Conservation (phyloP, 2,113 vertebrate species). For the Pipra filicauda region DNA sequence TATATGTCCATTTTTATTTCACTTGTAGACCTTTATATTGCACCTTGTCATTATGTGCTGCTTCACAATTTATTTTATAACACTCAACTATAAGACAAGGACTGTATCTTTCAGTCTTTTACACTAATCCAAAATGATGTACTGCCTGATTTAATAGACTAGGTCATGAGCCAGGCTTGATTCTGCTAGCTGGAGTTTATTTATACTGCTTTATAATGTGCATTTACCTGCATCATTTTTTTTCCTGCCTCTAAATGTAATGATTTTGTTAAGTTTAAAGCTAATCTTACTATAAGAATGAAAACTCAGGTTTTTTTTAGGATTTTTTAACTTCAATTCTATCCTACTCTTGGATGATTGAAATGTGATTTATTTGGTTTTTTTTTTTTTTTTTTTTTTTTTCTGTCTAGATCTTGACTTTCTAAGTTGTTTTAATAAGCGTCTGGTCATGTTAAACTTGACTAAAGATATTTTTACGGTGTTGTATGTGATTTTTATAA, state of each 20-base stretch:
- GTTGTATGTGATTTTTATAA: neutral
- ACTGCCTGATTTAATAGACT: constrained; percentile 1
- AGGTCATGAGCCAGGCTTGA: neutral
- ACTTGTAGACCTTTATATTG: constrained; percentile 15
- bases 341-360: neutral
- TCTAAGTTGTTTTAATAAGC: neutral
- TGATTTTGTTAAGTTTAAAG: neutral
- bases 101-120: neutral
- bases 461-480: neutral
- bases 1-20: constrained; percentile 35
- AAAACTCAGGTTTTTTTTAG: neutral
- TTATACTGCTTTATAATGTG: neutral
- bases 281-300: neutral
- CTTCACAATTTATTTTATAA: constrained; percentile 25
- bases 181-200: neutral
- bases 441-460: neutral
- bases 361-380: neutral
- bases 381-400: neutral
- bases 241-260: neutral
- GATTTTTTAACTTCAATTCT: neutral
- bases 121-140: neutral
- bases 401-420: neutral
- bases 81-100: neutral
- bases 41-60: constrained; percentile 2
- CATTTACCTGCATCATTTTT: neutral